Base-by-base conservation (phyloP, 2,113 vertebrate species). In the Anhinga rufa region DNA sequence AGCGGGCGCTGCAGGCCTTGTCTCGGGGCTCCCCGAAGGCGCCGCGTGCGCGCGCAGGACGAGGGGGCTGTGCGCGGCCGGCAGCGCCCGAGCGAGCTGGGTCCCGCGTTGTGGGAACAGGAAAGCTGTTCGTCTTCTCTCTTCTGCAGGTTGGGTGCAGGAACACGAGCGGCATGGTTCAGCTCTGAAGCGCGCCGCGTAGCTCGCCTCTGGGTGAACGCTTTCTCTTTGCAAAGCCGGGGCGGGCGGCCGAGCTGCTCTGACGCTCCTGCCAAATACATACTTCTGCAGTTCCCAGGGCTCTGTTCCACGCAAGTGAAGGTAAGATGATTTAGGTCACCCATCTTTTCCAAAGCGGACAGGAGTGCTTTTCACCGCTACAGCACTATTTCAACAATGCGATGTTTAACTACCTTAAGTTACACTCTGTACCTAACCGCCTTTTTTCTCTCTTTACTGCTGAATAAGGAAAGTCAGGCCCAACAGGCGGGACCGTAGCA, bases 31-130 rank as follows among this genome's bases (percentile, higher is more conserved):
- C 28, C 32, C 38, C 3, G 44, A 17, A 62, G 54, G 74, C 26
- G 49, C 32, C 15, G 22, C 3, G 29, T 24, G 48, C 6, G 10
- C 6, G 49, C 17, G 1, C 10, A 1, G 11, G 3, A 12, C 34
- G 49, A 17, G 58, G 58, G 5, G 58, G 36, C 48, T 31, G 36
- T 3, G 32, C 32, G 2, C 51, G 28, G 38, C 69, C 26, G 12
- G 19, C 34, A 34, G 66, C 8, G 62, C 65, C 51, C 21, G 36
- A 51, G 20, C 26, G 36, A 51, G 20, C 46, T 26, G 6, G 12
- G 36, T 38, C 31, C 28, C 9, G 12, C 7, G 18, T 34, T 34
- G 51, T 13, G 44, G 9, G 3, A 11, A 22, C 36, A 19, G 84
- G 61, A 74, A 9, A 2, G 48, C 25, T n/a, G 32, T 19, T 68